Base-by-base conservation (phyloP, 35 echinoderm and acorn worm genomes). In the Ophiothrix spiculata region DNA sequence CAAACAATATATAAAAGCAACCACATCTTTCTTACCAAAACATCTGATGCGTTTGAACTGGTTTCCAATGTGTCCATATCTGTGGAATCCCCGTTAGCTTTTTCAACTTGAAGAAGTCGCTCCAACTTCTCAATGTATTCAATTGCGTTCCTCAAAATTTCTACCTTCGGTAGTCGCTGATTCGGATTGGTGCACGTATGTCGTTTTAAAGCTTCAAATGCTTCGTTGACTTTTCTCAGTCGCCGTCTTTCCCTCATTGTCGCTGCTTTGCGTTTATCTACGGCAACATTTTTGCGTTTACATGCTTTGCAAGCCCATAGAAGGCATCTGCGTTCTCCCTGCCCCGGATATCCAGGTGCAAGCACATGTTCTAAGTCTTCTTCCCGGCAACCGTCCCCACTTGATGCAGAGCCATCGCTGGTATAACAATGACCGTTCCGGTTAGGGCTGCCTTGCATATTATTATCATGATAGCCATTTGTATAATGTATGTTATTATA, bases 221-320 rank as follows among this genome's bases (percentile, higher is more conserved):
- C 96, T 83, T 94, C 92, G 83, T 99, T 99, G 0, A 99, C 96
- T 73, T 99, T 99, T 33, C 92, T 79, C 31, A 99, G 82, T 46
- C 96, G 79, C 37, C 96, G 74, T 37, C 96, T 84, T 64, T 99
- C 96, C 40, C 96, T 60, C 73, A 99, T 84, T 12, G 96, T 99
- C 1, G 96, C 96, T 35, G 96, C 96, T 83, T 99, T 99, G 49
- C 96, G 86, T 86, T 99, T 99, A 79, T 99, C 96, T 17, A 99
- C 92, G 15, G 96, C 89, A 0, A 99, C 92, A 38, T 89, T 94
- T 56, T 99, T 99, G 73, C 92, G 81, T 80, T 99, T 99, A 79
- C 96, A 99, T 29, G 96, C 96, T 45, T 99, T 99, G 78, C 96
- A 99, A 33, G 96, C 96, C 96, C 96, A 99, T 78, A 99, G 82